Percentiles rank a stretch among this genome's conserved stretches.
Evolutionary conservation across 2,113 vertebrate species (phyloP).

Genomic region (Toxostoma redivivum): DNA sequence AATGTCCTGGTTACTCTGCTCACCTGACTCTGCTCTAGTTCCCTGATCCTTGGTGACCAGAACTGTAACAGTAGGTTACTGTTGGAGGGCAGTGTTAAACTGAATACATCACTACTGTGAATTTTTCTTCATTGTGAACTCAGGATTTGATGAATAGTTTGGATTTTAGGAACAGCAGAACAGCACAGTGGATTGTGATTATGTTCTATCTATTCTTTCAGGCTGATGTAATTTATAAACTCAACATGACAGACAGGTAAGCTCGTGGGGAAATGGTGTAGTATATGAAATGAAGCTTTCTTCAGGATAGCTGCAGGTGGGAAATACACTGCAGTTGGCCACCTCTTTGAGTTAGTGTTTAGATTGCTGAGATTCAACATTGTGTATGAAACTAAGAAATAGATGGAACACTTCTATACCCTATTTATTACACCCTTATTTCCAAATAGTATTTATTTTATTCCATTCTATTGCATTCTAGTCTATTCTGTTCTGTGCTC

Average conservation of each 20-base stretch:
- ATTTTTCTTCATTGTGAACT: not conserved
- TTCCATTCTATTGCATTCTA: not conserved
- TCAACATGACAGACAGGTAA: constrained; percentile 99
- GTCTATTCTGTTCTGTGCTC: not conserved
- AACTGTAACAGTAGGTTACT: not conserved
- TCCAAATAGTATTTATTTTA: not conserved
- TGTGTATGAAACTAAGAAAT: not conserved
- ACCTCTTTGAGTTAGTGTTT: not conserved
- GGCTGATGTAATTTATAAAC: constrained; percentile 99
- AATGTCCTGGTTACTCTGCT: not conserved
- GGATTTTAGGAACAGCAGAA: not conserved
- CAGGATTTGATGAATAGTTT: not conserved
- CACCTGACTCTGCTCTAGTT: not conserved
- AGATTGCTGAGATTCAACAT: not conserved
- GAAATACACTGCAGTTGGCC: not conserved
- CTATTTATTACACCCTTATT: not conserved
- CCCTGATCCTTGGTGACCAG: not conserved
- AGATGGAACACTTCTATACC: not conserved
- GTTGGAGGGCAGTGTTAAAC: not conserved
- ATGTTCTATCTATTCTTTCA: constrained; percentile 69
- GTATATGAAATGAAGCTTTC: not conserved
- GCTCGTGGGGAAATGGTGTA: constrained; percentile 12
- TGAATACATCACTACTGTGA: not conserved
- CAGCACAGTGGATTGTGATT: not conserved
- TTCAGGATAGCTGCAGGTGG: not conserved